These are phyloP conservation scores for Anthonomus grandis DNA, from an alignment of 1,140 invertebrate genomes.

Conservation along the genomic window DNA sequence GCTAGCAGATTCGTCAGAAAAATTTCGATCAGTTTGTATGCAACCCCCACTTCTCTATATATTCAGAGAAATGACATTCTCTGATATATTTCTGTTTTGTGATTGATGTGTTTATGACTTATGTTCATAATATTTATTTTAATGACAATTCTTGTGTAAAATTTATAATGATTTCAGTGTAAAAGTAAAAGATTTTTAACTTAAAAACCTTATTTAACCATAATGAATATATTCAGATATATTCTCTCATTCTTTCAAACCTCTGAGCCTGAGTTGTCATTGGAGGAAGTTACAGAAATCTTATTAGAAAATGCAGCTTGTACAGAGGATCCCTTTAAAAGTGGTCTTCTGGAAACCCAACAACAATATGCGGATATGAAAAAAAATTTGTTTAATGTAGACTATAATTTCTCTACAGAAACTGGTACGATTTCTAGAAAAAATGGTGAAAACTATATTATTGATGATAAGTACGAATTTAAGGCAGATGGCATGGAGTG, in stretches of 20 bases:
- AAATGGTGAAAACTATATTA: conserved; percentile 18
- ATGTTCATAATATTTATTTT: too few relatives aligned
- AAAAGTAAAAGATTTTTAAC: too few relatives aligned
- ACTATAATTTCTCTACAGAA: conserved; percentile 18
- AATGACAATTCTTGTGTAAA: too few relatives aligned
- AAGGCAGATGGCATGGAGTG: not conserved
- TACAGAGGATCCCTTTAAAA: not conserved
- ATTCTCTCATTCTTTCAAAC: conserved; percentile 20
- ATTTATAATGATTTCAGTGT: too few relatives aligned
- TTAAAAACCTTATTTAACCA: too few relatives aligned
- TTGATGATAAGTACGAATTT: conserved; percentile 24
- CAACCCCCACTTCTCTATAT: too few relatives aligned
- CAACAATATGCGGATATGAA: not conserved
- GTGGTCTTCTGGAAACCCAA: not conserved
- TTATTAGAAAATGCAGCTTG: not conserved
- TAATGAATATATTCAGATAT: conserved; percentile 28
- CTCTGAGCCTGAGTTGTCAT: conserved; percentile 15
- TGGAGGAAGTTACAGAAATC: conserved; percentile 24
- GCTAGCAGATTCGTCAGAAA: too few relatives aligned
- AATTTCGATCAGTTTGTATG: too few relatives aligned
- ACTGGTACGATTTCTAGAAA: conserved; percentile 22
- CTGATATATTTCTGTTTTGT: too few relatives aligned
- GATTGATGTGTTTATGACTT: too few relatives aligned
- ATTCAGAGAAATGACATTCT: too few relatives aligned
- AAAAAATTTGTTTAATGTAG: not conserved